Evolutionary conservation across 2,113 vertebrate species (phyloP), one percentile per base, ranked within the genome.

Genomic region (Struthio camelus): DNA sequence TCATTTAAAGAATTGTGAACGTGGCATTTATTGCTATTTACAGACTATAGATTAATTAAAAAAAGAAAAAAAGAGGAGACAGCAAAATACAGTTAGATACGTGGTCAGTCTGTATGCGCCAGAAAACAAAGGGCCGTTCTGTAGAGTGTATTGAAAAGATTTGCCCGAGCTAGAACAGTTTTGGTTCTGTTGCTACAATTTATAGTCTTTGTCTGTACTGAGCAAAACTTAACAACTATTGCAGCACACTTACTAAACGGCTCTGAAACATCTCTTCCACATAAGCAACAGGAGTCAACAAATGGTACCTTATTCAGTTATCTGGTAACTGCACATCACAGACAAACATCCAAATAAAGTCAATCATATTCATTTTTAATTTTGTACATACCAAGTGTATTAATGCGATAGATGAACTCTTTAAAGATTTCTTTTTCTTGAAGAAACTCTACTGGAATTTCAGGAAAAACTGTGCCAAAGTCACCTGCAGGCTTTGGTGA

Each of bases 351-450:
- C 22, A 89, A 0, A 25, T 71, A 90, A 15, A 69, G 27, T 9
- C 51, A 78, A 70, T 3, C 24, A 6, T 10, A 66, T 46, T 54
- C 0, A 22, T 40, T 92, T 65, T 64, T 2, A 18, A 27, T 59
- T 79, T 34, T 73, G 44, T 66, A 95, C 97, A n/a, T 98, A 99
- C 99, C 99, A 36, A 99, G 97, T 6, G 98, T 99, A 78, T 99
- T 99, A 95, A 99, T 99, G 66, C 99, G 99, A 93, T 99, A 99
- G 82, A 99, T 99, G 96, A 99, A 99, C 94, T 99, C 99, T 95
- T 98, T 99, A 94, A 99, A 99, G 87, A 99, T 98, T 66, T 99
- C 99, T 95, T 99, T 99, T 85, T 99, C 99, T 94, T 99, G 99
- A 62, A 99, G 98, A 94, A 99, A 99, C 97, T 99, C 99, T 46